A percentile compares a stretch with the other conserved stretches of the same genome.
Evolutionary conservation across 2,888 invertebrate genomes (phyloP).

Genomic region (Hydriomena furcata): DNA sequence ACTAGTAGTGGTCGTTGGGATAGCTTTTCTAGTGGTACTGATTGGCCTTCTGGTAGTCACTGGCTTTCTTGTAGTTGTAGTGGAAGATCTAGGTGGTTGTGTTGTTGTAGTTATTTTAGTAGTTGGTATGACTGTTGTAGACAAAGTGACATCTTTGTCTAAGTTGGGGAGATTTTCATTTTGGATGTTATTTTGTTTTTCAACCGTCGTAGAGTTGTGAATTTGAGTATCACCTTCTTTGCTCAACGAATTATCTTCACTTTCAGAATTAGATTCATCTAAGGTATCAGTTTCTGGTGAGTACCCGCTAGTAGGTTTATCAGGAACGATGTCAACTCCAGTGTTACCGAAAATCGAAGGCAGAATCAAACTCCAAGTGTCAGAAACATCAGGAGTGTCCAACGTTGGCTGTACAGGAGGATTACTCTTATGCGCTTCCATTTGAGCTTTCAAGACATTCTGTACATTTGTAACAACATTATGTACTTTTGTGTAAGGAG

Average conservation of each 20-base stretch:
- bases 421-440: slow-evolving; percentile 85
- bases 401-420: slow-evolving; percentile 75
- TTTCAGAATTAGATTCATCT: slow-evolving; percentile 49
- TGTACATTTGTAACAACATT: slow-evolving; percentile 93
- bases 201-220: slow-evolving; percentile 44
- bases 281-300: slow-evolving; percentile 74
- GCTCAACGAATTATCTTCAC: slow-evolving; percentile 53
- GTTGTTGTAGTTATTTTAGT: slow-evolving; percentile 30
- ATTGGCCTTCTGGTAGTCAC: slow-evolving; percentile 37
- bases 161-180: slow-evolving; percentile 25
- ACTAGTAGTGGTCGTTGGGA: slow-evolving; percentile 33
- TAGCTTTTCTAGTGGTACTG: slow-evolving; percentile 34
- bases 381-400: slow-evolving; percentile 89
- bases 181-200: slow-evolving; percentile 34
- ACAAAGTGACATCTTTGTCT: slow-evolving; percentile 27
- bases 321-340: slow-evolving; percentile 84
- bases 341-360: slow-evolving; percentile 91
- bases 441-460: slow-evolving; percentile 91
- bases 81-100: slow-evolving; percentile 27
- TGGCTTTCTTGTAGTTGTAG: slow-evolving; percentile 38
- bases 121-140: slow-evolving; percentile 29
- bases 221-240: slow-evolving; percentile 61
- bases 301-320: slow-evolving; percentile 68
- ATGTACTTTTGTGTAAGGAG: slow-evolving; percentile 88
- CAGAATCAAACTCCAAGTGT: slow-evolving; percentile 91